Conservation (phyloP, 2,113 vertebrate genomes). For the Phaethon lepturus region DNA sequence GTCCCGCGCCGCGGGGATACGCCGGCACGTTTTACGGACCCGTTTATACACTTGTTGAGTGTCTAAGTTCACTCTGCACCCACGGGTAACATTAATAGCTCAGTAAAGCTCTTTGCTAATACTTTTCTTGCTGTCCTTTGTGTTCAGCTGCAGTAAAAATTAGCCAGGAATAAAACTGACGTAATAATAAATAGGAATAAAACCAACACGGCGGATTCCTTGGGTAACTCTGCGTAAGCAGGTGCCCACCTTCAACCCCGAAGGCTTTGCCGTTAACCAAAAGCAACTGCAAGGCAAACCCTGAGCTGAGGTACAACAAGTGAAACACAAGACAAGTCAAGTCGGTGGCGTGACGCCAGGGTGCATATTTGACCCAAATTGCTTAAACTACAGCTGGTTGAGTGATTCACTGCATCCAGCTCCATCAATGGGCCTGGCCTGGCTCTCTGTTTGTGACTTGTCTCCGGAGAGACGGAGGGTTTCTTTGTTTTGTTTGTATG, state of each 20-base stretch:
- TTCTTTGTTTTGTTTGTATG: constrained; percentile 18
- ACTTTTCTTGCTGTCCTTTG: not conserved
- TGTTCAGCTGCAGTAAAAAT: not conserved
- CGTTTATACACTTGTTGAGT: not conserved
- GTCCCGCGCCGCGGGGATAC: not conserved
- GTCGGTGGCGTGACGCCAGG: not conserved
- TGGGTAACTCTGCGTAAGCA: not conserved
- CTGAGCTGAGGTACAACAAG: not conserved
- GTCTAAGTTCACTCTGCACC: not conserved
- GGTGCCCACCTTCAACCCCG: not conserved
- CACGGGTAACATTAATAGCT: not conserved
- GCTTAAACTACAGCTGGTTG: constrained; percentile 26
- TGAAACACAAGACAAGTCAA: not conserved
- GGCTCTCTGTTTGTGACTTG: constrained; percentile 8
- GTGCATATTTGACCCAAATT: not conserved
- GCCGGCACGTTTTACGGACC: not conserved
- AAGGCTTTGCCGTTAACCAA: accelerated
- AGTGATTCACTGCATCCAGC: constrained; percentile 1
- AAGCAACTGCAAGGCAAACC: not conserved
- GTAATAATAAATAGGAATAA: not conserved
- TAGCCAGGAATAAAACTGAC: not conserved
- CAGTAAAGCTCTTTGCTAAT: not conserved
- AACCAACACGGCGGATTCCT: not conserved
- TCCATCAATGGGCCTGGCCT: not conserved
- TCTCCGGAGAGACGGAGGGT: not conserved